Evolutionary conservation across 2,113 vertebrate species (phyloP), one percentile per base, ranked within the genome.

Genomic region (Phocoena sinus): DNA sequence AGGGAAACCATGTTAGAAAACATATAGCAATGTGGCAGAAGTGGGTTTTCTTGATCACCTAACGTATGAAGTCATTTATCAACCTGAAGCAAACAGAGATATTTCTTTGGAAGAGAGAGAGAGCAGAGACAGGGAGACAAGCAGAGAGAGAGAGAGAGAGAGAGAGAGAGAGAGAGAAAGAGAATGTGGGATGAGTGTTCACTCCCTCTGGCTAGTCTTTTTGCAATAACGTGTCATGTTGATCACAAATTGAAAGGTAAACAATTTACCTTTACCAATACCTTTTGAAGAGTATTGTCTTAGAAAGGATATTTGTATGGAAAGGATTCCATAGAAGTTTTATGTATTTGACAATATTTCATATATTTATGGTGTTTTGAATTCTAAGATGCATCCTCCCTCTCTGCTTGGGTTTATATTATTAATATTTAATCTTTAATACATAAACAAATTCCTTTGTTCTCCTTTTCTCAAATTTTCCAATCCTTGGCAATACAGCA

Each of bases 401-500:
- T 33, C 20, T 65, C 47, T 20, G 2, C 18, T 74, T 60, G 67
- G 4, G 7, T 84, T 73, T 73, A 38, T 91, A n/a, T 50, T 73
- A 73, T 62, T 70, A 88, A n/a, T 67, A 67, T 36, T 36, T 76
- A 95, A 28, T 6, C 71, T 58, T 79, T 21, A 87, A 82, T 21
- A 95, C 6, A 87, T 13, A 21, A 71, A 23, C 5, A 65, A 5
- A 68, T 85, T 80, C 84, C 21, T 44, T 25, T 85, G 3, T 84
- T 63, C n/a, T 70, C 15, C 60, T 82, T 81, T 73, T n/a, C 41
- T 89, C 4, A 70, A 12, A 67, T 50, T 92, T 93, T 91, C 47
- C 60, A 70, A 44, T 88, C 17, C 1, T 85, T 91, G 18, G 50
- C 15, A 88, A 33, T 41, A 47, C 1, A 65, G 20, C 2, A 92